A percentile compares a stretch with the other conserved stretches of the same genome.
Conservation (phyloP, 2,797 vertebrate species). For the Scleropages formosus region DNA sequence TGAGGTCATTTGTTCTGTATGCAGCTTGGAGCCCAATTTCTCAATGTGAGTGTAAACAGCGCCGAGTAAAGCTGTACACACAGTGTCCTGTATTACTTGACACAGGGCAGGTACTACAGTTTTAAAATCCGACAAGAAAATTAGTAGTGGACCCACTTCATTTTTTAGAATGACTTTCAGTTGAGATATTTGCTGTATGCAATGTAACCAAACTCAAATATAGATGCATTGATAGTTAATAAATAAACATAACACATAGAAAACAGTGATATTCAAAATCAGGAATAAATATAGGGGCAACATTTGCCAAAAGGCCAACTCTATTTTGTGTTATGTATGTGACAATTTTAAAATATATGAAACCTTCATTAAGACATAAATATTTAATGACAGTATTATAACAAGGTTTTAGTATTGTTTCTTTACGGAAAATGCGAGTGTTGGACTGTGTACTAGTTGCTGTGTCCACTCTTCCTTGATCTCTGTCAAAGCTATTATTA, state of each 20-base stretch:
- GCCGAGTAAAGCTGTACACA: no score
- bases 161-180: background rate
- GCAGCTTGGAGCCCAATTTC: background rate
- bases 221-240: no score
- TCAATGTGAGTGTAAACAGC: no score
- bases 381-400: background rate
- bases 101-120: background rate
- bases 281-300: background rate
- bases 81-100: no score
- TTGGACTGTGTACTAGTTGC: conserved; percentile 69
- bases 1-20: background rate
- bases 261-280: background rate
- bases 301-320: background rate
- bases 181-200: no score
- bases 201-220: no score
- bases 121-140: background rate
- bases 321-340: no score
- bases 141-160: background rate
- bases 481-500: conserved; percentile 68
- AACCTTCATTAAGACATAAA: background rate
- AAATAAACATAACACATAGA: no score
- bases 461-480: conserved; percentile 73
- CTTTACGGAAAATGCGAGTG: background rate
- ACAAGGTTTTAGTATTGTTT: no score
- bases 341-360: no score